Conservation (phyloP, 1,140 invertebrate species). For the Drosophila aff. region DNA sequence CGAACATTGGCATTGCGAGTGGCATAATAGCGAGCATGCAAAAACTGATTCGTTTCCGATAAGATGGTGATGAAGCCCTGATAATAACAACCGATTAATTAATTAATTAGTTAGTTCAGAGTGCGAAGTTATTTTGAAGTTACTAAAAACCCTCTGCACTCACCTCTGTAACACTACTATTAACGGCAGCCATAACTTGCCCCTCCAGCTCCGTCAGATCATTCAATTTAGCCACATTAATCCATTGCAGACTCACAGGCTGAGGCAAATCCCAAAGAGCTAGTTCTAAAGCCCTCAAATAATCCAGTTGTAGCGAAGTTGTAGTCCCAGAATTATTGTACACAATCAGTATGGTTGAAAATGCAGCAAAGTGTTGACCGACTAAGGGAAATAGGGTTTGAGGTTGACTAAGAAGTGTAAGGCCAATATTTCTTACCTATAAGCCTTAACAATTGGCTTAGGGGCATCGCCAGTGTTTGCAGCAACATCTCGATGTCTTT, state of each 20-base stretch:
- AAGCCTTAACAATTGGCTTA: constrained; percentile 52
- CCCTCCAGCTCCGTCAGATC: constrained; percentile 31
- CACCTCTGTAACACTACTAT: constrained; percentile 59
- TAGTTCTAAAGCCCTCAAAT: constrained; percentile 52
- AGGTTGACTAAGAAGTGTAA: background rate
- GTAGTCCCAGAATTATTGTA: constrained; percentile 42
- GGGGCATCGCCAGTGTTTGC: constrained; percentile 31
- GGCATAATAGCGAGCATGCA: constrained; percentile 77
- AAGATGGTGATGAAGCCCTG: constrained; percentile 77
- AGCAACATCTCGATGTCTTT: constrained; percentile 55
- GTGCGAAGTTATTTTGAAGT: background rate
- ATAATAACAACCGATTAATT: background rate
- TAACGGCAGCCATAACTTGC: constrained; percentile 51
- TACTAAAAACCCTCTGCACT: background rate
- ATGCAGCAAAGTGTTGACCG: constrained; percentile 40
- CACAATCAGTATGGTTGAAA: constrained; percentile 69
- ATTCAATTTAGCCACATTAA: constrained; percentile 57
- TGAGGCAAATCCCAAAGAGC: constrained; percentile 43
- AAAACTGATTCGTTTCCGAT: constrained; percentile 55
- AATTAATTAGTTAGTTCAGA: too few relatives aligned
- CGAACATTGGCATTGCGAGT: constrained; percentile 74
- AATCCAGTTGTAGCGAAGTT: constrained; percentile 53
- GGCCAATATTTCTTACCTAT: constrained; percentile 44
- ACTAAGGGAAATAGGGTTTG: constrained; percentile 1
- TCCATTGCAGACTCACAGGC: constrained; percentile 67